Evolutionary conservation across 2,113 vertebrate species (phyloP), one percentile per base, ranked within the genome.

Genomic region (Casuarius casuarius): DNA sequence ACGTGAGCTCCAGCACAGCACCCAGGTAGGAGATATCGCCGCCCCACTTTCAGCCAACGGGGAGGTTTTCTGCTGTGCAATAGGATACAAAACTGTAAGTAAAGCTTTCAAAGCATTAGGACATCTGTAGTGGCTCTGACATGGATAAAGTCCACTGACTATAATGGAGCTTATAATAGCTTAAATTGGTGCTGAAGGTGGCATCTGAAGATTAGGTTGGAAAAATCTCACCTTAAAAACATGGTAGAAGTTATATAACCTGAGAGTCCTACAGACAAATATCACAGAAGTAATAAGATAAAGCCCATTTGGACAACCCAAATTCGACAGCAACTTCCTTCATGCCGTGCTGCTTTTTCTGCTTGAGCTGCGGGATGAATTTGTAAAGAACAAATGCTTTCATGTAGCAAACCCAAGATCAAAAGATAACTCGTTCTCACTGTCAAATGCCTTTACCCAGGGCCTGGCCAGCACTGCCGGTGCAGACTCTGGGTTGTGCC

Each of bases 331-430:
- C 17, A 46, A 19, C 78, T 93, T 51, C 67, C 71, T 42, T 71
- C 70, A 83, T 0, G 2, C 56, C 10, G 2, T 4, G 15, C 51
- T 89, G 61, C 31, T 81, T 58, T 84, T 96, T 93, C 61, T 93
- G 76, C 88, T 89, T 0, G 0, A 94, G 31, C n/a, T 87, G 76
- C 42, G 25, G 48, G 93, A 93, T 65, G 58, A 92, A 96, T 87
- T 58, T 83, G 63, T 29, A 72, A 84, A 88, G 82, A 93, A 84
- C 59, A 95, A 94, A 88, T 72, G 44, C 48, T 52, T 92, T 92
- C 95, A 92, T 31, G 85, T 56, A 38, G 49, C 33, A 25, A 96
- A 80, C 40, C 59, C 54, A 70, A 88, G 87, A 94, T 89, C 63
- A 92, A 92, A 94, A 81, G 92, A 84, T 44, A 93, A 72, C 1